These are phyloP conservation scores for Xiphophorus maculatus DNA, from an alignment of 2,113 vertebrate species.

Conservation along the genomic window DNA sequence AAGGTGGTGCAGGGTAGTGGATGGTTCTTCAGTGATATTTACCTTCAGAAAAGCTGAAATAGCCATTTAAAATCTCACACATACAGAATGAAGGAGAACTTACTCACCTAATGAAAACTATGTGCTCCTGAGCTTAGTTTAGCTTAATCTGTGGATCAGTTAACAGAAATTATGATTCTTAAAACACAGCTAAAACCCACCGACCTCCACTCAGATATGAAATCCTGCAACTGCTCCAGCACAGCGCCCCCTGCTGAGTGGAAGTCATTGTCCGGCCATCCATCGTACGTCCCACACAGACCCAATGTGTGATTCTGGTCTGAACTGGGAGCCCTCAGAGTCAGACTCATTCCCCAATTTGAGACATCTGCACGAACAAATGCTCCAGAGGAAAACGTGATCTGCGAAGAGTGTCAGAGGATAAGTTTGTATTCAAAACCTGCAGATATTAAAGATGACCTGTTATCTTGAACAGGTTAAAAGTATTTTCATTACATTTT, in stretches of 20 bases:
- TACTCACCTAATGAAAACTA: not conserved
- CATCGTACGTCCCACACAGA: constrained; percentile 90
- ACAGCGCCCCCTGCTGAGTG: constrained; percentile 77
- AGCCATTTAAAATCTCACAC: not conserved
- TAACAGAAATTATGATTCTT: not conserved
- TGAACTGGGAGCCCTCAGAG: constrained; percentile 82
- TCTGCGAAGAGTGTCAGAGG: constrained; percentile 60
- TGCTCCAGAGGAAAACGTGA: constrained; percentile 88
- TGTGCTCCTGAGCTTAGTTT: not conserved
- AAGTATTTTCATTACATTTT: no score
- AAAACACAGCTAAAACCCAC: constrained; percentile 4
- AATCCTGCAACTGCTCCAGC: constrained; percentile 66
- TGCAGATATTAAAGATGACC: no score
- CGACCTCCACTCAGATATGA: constrained; percentile 90
- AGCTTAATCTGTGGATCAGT: not conserved
- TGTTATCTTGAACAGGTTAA: no score
- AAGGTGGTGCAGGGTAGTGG: not conserved
- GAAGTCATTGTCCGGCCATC: constrained; percentile 84
- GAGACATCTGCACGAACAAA: constrained; percentile 89
- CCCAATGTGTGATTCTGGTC: constrained; percentile 86
- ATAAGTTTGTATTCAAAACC: no score
- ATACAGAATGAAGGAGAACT: not conserved
- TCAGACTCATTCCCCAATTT: constrained; percentile 92
- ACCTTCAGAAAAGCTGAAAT: not conserved
- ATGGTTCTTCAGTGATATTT: not conserved